These are phyloP conservation scores for Pipra filicauda DNA, from an alignment of 2,113 vertebrate genomes.

Conservation along the genomic window DNA sequence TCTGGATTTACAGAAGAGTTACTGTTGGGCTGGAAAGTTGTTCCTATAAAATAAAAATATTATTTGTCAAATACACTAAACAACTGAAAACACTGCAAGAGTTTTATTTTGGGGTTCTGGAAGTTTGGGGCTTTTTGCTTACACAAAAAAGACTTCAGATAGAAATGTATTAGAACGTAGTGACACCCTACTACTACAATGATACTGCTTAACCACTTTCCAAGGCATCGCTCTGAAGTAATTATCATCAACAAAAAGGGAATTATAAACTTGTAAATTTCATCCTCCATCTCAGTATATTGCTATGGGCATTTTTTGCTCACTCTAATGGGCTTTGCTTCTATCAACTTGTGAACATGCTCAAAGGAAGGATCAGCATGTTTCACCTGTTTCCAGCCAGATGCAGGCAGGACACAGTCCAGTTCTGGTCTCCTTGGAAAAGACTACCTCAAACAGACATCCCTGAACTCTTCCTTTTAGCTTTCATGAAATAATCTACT, in stretches of 20 bases:
- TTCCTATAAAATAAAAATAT: conserved; percentile 77
- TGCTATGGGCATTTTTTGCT: background rate
- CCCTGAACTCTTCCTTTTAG: background rate
- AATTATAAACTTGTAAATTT: background rate
- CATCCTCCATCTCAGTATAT: background rate
- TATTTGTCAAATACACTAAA: background rate
- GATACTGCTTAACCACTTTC: background rate
- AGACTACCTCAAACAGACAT: background rate
- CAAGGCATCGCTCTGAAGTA: background rate
- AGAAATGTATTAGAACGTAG: background rate
- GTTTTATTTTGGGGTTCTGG: background rate
- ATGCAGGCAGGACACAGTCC: background rate
- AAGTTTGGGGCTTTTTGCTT: background rate
- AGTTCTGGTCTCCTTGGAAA: background rate
- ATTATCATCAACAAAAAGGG: background rate
- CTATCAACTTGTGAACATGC: background rate
- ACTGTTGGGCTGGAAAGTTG: conserved; percentile 98
- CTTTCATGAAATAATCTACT: background rate
- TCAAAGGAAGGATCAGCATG: background rate
- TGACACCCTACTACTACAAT: background rate
- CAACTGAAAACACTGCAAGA: background rate
- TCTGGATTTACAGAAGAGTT: conserved; percentile 98
- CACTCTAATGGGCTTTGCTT: background rate
- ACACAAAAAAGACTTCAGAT: background rate
- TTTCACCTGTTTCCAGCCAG: background rate